Base-by-base conservation (phyloP, 2,113 vertebrate species). In the Cranoglanis bouderius region DNA sequence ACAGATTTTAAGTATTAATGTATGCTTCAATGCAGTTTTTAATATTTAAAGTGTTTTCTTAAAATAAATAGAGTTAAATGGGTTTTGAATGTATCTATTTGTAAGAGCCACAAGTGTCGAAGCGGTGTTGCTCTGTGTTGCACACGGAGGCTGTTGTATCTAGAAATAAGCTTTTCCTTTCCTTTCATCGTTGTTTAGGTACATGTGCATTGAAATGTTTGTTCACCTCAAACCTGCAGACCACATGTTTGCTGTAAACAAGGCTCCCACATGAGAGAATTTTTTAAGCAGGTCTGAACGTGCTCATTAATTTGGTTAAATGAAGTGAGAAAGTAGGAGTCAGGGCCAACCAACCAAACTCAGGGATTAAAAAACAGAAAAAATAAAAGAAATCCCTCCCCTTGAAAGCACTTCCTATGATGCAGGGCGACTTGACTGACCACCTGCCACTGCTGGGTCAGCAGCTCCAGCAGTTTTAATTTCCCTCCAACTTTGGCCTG, bases 281-380 rank as follows among this genome's bases (percentile, higher is more conserved):
- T 90, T 94, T 84, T 57, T 87, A 92, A 89, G 89, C 92, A 92
- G 91, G 91, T 88, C 92, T 91, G 86, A 90, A 93, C 90, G 93
- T 92, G 94, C 95, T 96, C 95, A 96, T 96, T 96, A 96, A 95
- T 95, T 95, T 93, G 94, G 95, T 96, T 95, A 95, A 96, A 95
- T 96, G 95, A 96, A 96, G 94, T 96, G 95, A 95, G 92, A 96
- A 93, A 94, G 91, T 91, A 88, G 92, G 90, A 94, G 93, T 93
- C 92, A 92, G 94, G 92, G 92, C 94, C 81, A 88, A 84, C 55
- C 67, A 84, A 84, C 49, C 87, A 72, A 88, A 88, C 49, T 74
- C 49, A 83, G 38, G 13, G 38, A 53, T 29, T 82, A 46, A 83
- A 88, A 82, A 40, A 43, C 74, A 83, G 93, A 92, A 85, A 46